These are phyloP conservation scores for Ptychoptera albimana DNA, from an alignment of 2,888 invertebrate genomes.

Conservation along the genomic window DNA sequence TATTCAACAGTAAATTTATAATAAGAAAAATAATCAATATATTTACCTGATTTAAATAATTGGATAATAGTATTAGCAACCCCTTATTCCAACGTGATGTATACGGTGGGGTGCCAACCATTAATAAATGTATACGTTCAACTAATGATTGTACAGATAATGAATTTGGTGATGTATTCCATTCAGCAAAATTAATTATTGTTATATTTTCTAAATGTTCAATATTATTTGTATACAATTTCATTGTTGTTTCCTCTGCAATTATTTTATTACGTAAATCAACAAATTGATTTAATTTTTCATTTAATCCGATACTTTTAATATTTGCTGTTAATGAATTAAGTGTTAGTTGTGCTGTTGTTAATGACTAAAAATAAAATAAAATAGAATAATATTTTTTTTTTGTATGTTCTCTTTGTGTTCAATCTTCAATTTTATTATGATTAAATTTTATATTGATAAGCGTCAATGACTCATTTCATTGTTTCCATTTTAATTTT, in stretches of 20 bases:
- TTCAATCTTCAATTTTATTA: too few species aligned
- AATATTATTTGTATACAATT: conserved; percentile 37
- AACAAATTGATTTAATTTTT: conserved; percentile 43
- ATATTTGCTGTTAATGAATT: conserved; percentile 22
- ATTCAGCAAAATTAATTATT: conserved; percentile 50
- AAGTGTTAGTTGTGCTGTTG: conserved; percentile 23
- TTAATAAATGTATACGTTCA: conserved; percentile 45
- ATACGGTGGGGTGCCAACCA: conserved; percentile 34
- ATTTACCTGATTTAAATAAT: conserved; percentile 14
- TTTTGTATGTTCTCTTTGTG: neutral
- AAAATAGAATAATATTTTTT: neutral
- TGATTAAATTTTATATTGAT: too few species aligned
- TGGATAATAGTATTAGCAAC: conserved; percentile 28
- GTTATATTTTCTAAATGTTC: conserved; percentile 44
- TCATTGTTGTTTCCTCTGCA: conserved; percentile 41
- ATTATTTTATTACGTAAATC: conserved; percentile 42
- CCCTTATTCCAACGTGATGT: conserved; percentile 32
- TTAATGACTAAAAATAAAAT: conserved; percentile 16
- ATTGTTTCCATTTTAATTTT: neutral
- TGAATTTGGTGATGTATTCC: conserved; percentile 49
- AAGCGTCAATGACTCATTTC: neutral
- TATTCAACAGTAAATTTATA: too few species aligned
- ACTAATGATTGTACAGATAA: conserved; percentile 47
- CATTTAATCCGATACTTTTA: conserved; percentile 34
- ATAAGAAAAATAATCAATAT: neutral